Conservation (phyloP, 2,113 vertebrate species). For the Suncus etruscus region DNA sequence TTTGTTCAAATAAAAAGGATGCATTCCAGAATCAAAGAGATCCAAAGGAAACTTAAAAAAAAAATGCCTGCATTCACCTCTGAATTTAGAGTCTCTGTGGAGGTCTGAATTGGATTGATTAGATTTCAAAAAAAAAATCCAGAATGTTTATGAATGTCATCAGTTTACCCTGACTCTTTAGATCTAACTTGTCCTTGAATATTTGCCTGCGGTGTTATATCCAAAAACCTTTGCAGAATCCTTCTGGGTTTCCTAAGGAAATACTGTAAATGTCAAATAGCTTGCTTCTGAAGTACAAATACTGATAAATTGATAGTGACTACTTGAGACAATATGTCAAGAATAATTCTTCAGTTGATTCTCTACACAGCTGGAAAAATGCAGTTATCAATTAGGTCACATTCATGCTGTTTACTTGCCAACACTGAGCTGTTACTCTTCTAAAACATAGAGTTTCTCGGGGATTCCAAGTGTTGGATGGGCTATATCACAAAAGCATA, state of each 20-base stretch:
- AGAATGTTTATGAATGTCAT: background rate
- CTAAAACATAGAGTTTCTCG: background rate
- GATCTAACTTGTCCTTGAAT: constrained; percentile 27
- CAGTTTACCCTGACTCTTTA: background rate
- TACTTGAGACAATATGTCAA: constrained; percentile 33
- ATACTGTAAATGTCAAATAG: constrained; percentile 18
- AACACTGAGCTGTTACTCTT: background rate
- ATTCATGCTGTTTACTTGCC: constrained; percentile 14
- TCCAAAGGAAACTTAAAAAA: background rate
- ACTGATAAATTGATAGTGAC: constrained; percentile 50
- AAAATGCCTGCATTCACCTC: background rate
- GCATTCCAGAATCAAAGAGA: background rate
- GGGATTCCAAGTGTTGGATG: background rate
- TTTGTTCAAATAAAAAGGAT: background rate
- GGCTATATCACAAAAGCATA: background rate
- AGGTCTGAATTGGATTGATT: background rate
- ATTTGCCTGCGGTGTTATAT: background rate
- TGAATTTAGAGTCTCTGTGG: background rate
- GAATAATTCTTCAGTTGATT: constrained; percentile 52
- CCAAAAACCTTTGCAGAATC: constrained; percentile 35
- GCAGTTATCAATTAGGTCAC: constrained; percentile 41
- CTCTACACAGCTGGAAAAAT: constrained; percentile 10
- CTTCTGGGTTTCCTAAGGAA: background rate
- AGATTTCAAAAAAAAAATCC: background rate
- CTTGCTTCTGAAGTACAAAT: constrained; percentile 54